Base-by-base conservation (phyloP, 2,888 invertebrate genomes). In the Ochropacha duplaris region DNA sequence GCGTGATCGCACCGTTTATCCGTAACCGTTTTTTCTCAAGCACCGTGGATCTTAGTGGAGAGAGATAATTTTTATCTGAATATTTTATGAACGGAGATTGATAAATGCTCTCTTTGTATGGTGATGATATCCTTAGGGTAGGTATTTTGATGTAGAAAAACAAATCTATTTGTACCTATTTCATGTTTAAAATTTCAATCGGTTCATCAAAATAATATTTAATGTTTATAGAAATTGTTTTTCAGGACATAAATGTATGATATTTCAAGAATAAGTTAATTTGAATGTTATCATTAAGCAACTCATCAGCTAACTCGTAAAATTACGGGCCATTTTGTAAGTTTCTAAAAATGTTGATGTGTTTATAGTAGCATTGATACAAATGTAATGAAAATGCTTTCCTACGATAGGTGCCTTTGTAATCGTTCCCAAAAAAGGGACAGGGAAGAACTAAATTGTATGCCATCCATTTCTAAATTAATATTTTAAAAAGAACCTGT, bases 1-100 rank as follows among this genome's bases (percentile, higher is more conserved):
- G 65, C 69, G 67, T 68, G 67, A 79, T 76, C 74, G 73, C 71
- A 59, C 56, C 77, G 72, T 74, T 83, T 84, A 81, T 79, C 78
- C 71, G 62, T 57, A 74, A 76, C 73, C 79, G 63, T 55, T 52
- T 57, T 68, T 57, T 56, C 62, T 54, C 55, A 28, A 49, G 54
- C 54, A 61, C 59, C 62, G 55, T 28, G 56, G 57, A 22, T 59
- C 54, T 57, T 56, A 50, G 49, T 58, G 56, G 34, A 58, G 36
- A 55, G 54, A 57, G 70, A 65, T 62, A 68, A 57, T 68, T 61
- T 34, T 52, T 52, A 52, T 52, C 52, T 34, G 19, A 19, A 11
- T 22, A 28, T 24, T 52, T 52, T 52, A 52, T 52, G 52, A 31
- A 31, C 28, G 52, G 11, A 31, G 52, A 31, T 52, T 31, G 31